These are phyloP conservation scores for Todiramphus chloris DNA, from an alignment of 2,113 vertebrate genomes.

Conservation along the genomic window DNA sequence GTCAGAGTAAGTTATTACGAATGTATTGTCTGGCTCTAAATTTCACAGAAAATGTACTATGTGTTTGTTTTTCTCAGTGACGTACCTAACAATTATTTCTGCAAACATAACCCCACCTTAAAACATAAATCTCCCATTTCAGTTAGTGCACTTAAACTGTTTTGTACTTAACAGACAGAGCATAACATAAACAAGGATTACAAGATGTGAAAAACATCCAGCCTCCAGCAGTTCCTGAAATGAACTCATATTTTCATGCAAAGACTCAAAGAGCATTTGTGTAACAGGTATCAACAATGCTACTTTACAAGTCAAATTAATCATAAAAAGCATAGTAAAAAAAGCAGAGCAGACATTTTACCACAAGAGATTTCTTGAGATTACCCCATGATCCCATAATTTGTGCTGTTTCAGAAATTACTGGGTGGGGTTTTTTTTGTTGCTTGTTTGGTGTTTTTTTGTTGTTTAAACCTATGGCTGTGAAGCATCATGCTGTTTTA, in stretches of 20 bases:
- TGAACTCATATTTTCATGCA: background rate
- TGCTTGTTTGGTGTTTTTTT: background rate
- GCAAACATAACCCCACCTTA: background rate
- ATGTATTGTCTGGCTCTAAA: background rate
- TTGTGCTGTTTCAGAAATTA: background rate
- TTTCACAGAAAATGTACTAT: background rate
- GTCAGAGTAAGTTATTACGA: background rate
- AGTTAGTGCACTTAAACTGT: background rate
- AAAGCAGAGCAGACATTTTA: background rate
- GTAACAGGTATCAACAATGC: background rate
- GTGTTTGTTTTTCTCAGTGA: background rate
- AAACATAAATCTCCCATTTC: background rate
- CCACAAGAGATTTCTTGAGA: background rate
- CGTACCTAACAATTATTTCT: background rate
- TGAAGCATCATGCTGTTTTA: background rate
- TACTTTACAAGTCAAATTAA: background rate
- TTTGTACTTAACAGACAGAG: slow-evolving; percentile 6
- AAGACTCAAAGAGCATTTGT: background rate
- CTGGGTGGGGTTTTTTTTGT: background rate
- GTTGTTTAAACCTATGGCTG: background rate
- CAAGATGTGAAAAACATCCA: background rate
- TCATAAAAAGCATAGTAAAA: background rate
- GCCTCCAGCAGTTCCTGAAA: slow-evolving; percentile 12
- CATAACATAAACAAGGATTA: slow-evolving; percentile 23
- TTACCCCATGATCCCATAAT: background rate